Conservation (phyloP, 1,140 invertebrate genomes). For the Maconellicoccus hirsutus region DNA sequence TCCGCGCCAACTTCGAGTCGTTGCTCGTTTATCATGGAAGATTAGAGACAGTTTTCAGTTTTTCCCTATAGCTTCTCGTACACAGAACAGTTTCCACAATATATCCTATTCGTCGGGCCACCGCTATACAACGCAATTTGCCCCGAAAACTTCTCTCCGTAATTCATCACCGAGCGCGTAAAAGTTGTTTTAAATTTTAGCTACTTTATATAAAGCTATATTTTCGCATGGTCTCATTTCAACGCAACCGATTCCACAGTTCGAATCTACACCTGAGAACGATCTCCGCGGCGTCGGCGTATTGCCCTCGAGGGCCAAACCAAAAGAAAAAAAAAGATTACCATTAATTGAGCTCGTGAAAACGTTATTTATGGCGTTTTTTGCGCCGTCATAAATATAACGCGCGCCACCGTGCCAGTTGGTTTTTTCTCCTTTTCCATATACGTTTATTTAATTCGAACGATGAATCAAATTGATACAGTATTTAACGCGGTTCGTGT, state of each 20-base stretch:
- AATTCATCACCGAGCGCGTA: conserved; percentile 7
- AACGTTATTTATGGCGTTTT: conserved; percentile 2
- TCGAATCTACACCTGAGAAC: background rate
- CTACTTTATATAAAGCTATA: too few relatives aligned
- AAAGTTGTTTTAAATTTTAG: conserved; percentile 5
- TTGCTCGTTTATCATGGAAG: conserved; percentile 7
- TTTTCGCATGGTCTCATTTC: too few relatives aligned
- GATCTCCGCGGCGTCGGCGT: background rate
- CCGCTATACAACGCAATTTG: background rate
- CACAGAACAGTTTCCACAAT: background rate
- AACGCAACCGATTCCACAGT: background rate
- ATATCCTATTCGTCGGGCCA: background rate
- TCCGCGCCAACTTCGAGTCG: background rate
- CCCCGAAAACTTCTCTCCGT: conserved; percentile 6
- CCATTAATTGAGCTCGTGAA: background rate
- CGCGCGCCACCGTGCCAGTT: too few relatives aligned
- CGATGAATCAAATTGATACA: too few relatives aligned
- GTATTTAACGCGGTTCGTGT: too few relatives aligned
- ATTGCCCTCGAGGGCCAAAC: too few relatives aligned
- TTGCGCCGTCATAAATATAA: too few relatives aligned
- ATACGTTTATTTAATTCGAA: too few relatives aligned
- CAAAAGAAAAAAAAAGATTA: background rate
- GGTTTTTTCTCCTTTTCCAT: too few relatives aligned
- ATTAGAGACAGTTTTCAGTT: conserved; percentile 9
- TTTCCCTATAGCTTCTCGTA: background rate